Base-by-base conservation (phyloP, 2,797 vertebrate genomes). In the Sebastes wilsoni region DNA sequence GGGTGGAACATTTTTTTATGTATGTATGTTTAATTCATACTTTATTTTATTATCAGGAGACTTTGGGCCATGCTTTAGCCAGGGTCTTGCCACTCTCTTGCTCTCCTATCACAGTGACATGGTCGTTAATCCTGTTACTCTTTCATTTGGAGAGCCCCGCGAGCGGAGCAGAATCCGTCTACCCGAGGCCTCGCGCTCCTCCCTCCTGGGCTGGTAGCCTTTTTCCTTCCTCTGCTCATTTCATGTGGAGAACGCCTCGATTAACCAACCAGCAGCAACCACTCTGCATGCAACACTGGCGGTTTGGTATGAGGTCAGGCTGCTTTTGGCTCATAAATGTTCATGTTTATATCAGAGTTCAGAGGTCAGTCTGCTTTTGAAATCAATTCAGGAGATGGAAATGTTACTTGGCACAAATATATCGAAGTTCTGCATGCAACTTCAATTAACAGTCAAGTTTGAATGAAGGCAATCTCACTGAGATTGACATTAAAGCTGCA, bases 121-220 rank as follows among this genome's bases (percentile, higher is more conserved):
- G 90, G 74, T 87, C 36, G 80, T 87, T 94, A 95, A 95, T 95
- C 94, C 92, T 85, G 88, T 95, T 94, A 91, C 86, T 83, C 82
- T 89, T 89, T 91, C 84, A 87, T 84, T 92, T 84, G 61, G 68
- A 84, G 80, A 87, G 87, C 66, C 87, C 46, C 72, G 72, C 42
- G 32, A 87, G 85, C 70, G 22, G 85, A 84, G 86, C 71, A 64
- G 80, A 65, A 82, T 76, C 10, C 8, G 23, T 80, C 80, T 38
- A 85, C 80, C 80, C 62, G 8, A 71, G 84, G 85, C 89, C 83
- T 59, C 3, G 46, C 2, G 36, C 82, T 58, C 85, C 79, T 82
- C 80, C 81, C 92, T 90, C 78, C 79, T 55, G 86, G 89, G 81
- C 81, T 82, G 80, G 75, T 25, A 72, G 87, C 75, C 80, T 83